Evolutionary conservation across 2,113 vertebrate genomes (phyloP).

Genomic region (Petromus typicus): DNA sequence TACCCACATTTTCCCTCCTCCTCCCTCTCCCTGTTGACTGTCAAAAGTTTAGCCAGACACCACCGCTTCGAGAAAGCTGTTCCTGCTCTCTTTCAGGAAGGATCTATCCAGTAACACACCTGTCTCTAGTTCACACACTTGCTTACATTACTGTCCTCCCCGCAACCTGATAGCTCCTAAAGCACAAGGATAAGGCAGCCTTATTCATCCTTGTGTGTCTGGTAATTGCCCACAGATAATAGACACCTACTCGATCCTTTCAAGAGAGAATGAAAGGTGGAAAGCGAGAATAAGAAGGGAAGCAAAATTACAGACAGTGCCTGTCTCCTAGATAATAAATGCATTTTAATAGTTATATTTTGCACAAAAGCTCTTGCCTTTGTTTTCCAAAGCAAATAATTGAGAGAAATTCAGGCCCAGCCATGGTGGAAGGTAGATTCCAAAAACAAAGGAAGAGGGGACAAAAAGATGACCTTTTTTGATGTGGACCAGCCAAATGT

Average conservation of each 20-base stretch:
- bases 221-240: background rate
- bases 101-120: background rate
- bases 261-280: background rate
- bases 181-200: background rate
- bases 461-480: background rate
- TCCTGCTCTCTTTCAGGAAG: background rate
- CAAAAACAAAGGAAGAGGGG: background rate
- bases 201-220: background rate
- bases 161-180: background rate
- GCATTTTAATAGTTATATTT: constrained; percentile 33
- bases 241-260: background rate
- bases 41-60: background rate
- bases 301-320: background rate
- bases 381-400: constrained; percentile 29
- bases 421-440: background rate
- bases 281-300: background rate
- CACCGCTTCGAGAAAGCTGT: background rate
- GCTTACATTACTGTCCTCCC: background rate
- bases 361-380: background rate
- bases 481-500: background rate
- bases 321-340: background rate
- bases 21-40: background rate
- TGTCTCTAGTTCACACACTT: background rate
- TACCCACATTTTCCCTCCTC: background rate
- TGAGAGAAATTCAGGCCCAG: background rate